Evolutionary conservation across 2,113 vertebrate species (phyloP).

Genomic region (Vanacampus margaritifer): DNA sequence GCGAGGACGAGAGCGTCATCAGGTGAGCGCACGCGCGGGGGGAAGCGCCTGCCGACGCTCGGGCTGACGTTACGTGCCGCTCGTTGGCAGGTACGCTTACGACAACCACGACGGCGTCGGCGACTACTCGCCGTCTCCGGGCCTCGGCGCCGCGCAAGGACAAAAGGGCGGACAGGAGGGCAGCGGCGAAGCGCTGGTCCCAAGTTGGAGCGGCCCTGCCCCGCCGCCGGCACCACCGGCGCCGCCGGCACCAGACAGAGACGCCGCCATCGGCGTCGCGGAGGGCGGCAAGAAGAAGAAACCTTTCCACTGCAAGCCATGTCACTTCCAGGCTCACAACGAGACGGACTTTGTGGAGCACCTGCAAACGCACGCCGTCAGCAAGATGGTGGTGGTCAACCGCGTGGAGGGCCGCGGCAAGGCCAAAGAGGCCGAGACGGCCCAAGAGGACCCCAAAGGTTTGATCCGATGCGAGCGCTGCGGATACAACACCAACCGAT

Average conservation of each 20-base stretch:
- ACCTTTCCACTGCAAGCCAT: slow-evolving; percentile 92
- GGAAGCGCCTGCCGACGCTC: too few species aligned
- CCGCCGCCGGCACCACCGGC: background rate
- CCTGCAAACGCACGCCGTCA: slow-evolving; percentile 85
- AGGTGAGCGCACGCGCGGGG: slow-evolving; percentile 30
- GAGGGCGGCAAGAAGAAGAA: slow-evolving; percentile 81
- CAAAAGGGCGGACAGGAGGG: slow-evolving; percentile 5
- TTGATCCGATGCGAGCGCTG: slow-evolving; percentile 93
- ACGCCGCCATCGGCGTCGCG: slow-evolving; percentile 15
- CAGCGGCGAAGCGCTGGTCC: slow-evolving; percentile 36
- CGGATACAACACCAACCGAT: slow-evolving; percentile 97
- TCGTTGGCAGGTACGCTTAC: slow-evolving; percentile 65
- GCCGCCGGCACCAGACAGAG: slow-evolving; percentile 48
- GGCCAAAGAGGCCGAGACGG: slow-evolving; percentile 61
- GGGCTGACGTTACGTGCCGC: too few species aligned
- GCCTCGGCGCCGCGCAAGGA: accelerated
- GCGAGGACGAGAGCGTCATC: slow-evolving; percentile 82
- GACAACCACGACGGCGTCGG: slow-evolving; percentile 50
- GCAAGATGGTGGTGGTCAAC: slow-evolving; percentile 88
- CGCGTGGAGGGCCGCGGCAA: slow-evolving; percentile 78
- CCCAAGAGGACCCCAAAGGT: slow-evolving; percentile 70
- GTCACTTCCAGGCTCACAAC: slow-evolving; percentile 84
- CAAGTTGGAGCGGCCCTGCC: background rate
- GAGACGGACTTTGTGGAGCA: slow-evolving; percentile 93
- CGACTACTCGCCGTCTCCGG: slow-evolving; percentile 49